Conservation (phyloP, 2,113 vertebrate genomes). For the Podarcis cretensis region DNA sequence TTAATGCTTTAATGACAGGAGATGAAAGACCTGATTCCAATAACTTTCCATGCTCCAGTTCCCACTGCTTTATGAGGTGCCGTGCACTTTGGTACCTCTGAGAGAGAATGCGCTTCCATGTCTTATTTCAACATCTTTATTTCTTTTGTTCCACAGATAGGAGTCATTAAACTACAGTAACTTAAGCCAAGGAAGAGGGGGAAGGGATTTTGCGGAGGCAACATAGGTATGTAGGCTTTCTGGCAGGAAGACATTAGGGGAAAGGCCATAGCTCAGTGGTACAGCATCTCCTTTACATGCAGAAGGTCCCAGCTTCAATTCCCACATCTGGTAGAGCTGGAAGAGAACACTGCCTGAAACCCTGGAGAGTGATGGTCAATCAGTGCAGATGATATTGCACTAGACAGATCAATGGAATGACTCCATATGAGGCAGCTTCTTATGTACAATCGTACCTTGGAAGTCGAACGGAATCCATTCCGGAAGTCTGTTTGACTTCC, state of each 20-base stretch:
- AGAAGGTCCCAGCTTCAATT: no score
- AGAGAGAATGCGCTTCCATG: slow-evolving; percentile 65
- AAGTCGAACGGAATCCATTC: no score
- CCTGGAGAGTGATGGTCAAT: no score
- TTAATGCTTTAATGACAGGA: slow-evolving; percentile 77
- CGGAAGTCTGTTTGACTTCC: no score
- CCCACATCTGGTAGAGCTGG: no score
- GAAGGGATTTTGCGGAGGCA: slow-evolving; percentile 2
- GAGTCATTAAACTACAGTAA: slow-evolving; percentile 61
- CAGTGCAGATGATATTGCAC: no score
- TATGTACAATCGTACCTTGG: no score
- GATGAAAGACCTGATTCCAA: slow-evolving; percentile 76
- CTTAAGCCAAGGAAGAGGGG: slow-evolving; percentile 32
- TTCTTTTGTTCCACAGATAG: slow-evolving; percentile 67
- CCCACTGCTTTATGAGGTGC: slow-evolving; percentile 77
- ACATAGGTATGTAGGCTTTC: slow-evolving; percentile 22
- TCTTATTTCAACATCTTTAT: slow-evolving; percentile 63
- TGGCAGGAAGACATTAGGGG: background rate
- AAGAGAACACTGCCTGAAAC: no score
- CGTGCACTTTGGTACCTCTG: slow-evolving; percentile 70
- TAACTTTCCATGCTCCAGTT: slow-evolving; percentile 65
- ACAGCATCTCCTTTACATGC: no score
- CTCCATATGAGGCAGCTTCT: no score
- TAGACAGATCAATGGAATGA: no score
- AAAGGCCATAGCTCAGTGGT: no score